phyloP scores from a whole-genome alignment of 1,140 invertebrate genomes.

The Rhynchophorus ferrugineus region DNA sequence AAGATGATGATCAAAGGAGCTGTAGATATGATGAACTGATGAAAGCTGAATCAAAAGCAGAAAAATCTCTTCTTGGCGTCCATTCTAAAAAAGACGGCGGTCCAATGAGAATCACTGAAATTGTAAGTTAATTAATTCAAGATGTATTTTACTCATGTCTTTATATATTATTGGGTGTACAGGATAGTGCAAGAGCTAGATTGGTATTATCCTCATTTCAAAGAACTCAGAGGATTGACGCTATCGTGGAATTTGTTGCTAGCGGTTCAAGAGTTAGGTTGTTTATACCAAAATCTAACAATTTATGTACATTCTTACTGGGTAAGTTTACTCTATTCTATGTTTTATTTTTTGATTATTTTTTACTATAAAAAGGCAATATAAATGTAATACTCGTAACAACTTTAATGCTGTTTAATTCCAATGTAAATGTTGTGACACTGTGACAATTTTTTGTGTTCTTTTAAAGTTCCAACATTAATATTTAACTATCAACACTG shows the following conservation, averaged over 20 bases:
- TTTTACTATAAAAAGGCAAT: too few relatives aligned
- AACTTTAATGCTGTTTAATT: slow-evolving; percentile 3
- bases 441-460: too few relatives aligned
- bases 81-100: slow-evolving; percentile 81
- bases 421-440: neutral
- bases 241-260: slow-evolving; percentile 90
- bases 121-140: too few relatives aligned
- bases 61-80: slow-evolving; percentile 75
- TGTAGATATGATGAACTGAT: slow-evolving; percentile 90
- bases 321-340: slow-evolving; percentile 58
- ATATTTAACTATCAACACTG: neutral
- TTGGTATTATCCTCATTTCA: slow-evolving; percentile 87
- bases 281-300: slow-evolving; percentile 91
- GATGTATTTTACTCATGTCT: too few relatives aligned
- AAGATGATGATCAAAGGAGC: slow-evolving; percentile 94
- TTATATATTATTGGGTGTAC: slow-evolving; percentile 7
- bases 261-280: slow-evolving; percentile 87
- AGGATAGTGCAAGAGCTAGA: slow-evolving; percentile 79
- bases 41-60: slow-evolving; percentile 86
- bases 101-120: slow-evolving; percentile 78
- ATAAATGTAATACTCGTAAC: neutral
- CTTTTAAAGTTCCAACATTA: too few relatives aligned
- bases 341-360: too few relatives aligned
- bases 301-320: slow-evolving; percentile 89
- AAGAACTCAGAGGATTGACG: slow-evolving; percentile 75